These are phyloP conservation scores for Lycophotia porphyrea DNA, from an alignment of 2,888 invertebrate genomes.

Conservation along the genomic window DNA sequence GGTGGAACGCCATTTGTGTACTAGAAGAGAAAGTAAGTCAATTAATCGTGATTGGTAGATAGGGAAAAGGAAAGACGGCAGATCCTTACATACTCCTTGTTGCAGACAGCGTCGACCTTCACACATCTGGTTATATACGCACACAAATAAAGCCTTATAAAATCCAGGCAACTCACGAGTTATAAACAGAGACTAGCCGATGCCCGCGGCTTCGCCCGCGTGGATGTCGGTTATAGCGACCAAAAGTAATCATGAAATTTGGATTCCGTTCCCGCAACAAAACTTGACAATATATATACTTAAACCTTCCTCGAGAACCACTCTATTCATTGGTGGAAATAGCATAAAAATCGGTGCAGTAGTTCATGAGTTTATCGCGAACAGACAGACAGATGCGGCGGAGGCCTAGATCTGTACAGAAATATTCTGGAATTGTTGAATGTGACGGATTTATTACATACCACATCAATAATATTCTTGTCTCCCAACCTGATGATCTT, in stretches of 20 bases:
- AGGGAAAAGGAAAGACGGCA: neutral
- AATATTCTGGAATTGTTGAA: neutral
- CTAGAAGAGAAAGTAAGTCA: conserved; percentile 18
- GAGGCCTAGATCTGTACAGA: neutral
- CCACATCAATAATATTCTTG: conserved; percentile 73
- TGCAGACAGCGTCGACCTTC: neutral
- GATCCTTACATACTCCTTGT: neutral
- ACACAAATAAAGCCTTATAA: neutral
- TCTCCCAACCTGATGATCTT: conserved; percentile 78
- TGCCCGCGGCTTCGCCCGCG: no score
- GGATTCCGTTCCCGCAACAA: no score
- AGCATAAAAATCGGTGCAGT: no score
- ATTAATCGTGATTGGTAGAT: neutral
- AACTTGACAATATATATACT: no score
- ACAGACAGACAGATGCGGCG: no score
- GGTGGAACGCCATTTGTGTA: conserved; percentile 30
- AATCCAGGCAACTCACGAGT: neutral
- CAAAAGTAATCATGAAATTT: no score
- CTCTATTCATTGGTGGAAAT: no score
- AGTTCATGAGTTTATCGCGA: no score
- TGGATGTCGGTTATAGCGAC: no score
- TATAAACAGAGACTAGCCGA: neutral
- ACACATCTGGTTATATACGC: neutral
- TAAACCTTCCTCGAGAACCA: no score
- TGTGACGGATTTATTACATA: conserved; percentile 27